Conservation (phyloP, 2,888 invertebrate genomes). For the Charanyca ferruginea region DNA sequence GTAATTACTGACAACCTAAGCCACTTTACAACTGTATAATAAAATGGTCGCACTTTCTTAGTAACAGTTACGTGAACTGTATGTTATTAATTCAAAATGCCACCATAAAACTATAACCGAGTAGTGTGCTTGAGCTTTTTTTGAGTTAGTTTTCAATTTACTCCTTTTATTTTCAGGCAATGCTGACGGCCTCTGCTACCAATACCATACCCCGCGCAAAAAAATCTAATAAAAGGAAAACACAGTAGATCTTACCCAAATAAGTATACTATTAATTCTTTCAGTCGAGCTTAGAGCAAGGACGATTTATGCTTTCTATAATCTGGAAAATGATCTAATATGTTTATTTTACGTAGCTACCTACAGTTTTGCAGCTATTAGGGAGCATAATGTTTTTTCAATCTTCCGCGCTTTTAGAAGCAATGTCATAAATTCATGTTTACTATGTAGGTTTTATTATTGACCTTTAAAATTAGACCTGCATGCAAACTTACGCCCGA, state of each 20-base stretch:
- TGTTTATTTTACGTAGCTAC: constrained; percentile 26
- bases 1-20: constrained; percentile 39
- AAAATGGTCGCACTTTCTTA: constrained; percentile 49
- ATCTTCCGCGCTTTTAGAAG: constrained; percentile 47
- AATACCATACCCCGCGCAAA: constrained; percentile 94
- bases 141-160: constrained; percentile 82
- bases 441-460: constrained; percentile 29
- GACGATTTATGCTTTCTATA: constrained; percentile 60
- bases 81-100: constrained; percentile 35
- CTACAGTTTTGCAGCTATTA: constrained; percentile 42
- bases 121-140: constrained; percentile 78
- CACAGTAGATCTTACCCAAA: constrained; percentile 78
- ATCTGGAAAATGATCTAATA: constrained; percentile 26
- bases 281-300: constrained; percentile 40
- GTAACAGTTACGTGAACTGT: constrained; percentile 13
- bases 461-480: constrained; percentile 30
- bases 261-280: constrained; percentile 59
- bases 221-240: constrained; percentile 94
- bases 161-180: constrained; percentile 92
- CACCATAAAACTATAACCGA: constrained; percentile 38
- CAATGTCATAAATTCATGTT: constrained; percentile 20
- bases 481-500: constrained; percentile 38
- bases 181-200: constrained; percentile 93
- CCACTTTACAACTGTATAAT: constrained; percentile 34
- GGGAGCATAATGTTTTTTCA: constrained; percentile 46